These are phyloP conservation scores for Phrynosoma blainvillii DNA, from an alignment of 2,113 vertebrate species.

Conservation along the genomic window DNA sequence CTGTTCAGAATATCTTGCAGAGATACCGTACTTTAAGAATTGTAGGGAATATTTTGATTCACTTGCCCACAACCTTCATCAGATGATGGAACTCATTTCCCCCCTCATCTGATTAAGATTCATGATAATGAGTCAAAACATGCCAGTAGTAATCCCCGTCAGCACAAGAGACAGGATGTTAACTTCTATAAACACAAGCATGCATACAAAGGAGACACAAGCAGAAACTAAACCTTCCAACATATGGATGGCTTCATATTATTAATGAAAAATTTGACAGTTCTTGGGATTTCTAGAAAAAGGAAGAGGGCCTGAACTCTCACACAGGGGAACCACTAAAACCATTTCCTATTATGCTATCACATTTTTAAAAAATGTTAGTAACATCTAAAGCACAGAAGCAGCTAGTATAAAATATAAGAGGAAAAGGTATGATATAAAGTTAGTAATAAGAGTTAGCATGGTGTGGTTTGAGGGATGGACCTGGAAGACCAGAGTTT, in stretches of 20 bases:
- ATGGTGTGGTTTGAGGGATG: too few relatives aligned
- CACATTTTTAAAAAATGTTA: background rate
- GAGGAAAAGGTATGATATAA: too few relatives aligned
- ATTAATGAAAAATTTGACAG: constrained; percentile 32
- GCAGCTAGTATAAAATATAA: background rate
- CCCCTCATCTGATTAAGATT: constrained; percentile 73
- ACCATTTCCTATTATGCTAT: constrained; percentile 1
- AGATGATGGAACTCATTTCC: constrained; percentile 69
- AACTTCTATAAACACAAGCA: constrained; percentile 36
- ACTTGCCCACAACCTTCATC: constrained; percentile 78
- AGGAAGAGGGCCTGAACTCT: background rate
- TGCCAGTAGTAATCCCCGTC: constrained; percentile 60
- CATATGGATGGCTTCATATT: constrained; percentile 36
- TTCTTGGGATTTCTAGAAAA: constrained; percentile 12
- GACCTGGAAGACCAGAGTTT: too few relatives aligned
- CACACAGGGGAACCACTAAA: background rate
- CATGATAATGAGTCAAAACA: constrained; percentile 75
- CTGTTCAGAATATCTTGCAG: background rate
- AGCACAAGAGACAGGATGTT: constrained; percentile 51
- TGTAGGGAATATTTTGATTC: constrained; percentile 54
- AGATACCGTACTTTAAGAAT: background rate
- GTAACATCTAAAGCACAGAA: background rate
- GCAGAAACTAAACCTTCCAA: constrained; percentile 28
- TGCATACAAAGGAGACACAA: constrained; percentile 37
- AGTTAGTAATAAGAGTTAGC: too few relatives aligned